Evolutionary conservation across 2,113 vertebrate species (phyloP).

Genomic region (Sialia sialis): DNA sequence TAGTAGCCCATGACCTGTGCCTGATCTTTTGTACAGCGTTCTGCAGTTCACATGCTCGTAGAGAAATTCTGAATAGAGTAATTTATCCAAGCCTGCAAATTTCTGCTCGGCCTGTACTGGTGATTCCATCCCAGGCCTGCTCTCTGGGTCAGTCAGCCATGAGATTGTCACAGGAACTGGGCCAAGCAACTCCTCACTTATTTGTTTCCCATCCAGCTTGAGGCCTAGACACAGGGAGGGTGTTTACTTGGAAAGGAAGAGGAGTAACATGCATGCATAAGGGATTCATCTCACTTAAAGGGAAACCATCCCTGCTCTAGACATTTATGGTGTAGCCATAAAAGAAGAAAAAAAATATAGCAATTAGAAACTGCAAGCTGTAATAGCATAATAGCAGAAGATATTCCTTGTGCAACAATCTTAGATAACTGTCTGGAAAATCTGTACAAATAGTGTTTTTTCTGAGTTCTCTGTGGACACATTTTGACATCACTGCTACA

Average conservation of each 20-base stretch:
- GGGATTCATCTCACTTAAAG: background rate
- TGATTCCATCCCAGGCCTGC: background rate
- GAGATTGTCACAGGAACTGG: background rate
- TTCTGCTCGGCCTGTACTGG: background rate
- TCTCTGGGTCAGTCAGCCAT: background rate
- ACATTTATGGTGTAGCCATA: background rate
- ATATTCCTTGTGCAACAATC: background rate
- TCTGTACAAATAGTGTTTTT: background rate
- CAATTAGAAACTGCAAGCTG: background rate
- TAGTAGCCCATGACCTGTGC: background rate
- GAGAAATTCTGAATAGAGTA: background rate
- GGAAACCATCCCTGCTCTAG: background rate
- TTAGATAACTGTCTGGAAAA: background rate
- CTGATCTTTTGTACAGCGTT: background rate
- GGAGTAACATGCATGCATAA: fast-evolving
- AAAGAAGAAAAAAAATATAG: background rate
- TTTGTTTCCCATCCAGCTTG: constrained; percentile 2
- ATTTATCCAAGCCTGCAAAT: background rate
- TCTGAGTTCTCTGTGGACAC: background rate
- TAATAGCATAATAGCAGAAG: background rate
- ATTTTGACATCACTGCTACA: background rate
- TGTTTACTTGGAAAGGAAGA: background rate
- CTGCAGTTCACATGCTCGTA: background rate
- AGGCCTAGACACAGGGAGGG: background rate
- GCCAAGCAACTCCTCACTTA: constrained; percentile 18